These are phyloP conservation scores for Pocillopora damicornis DNA, from an alignment of 64 coral and sea anemone species.

Conservation along the genomic window DNA sequence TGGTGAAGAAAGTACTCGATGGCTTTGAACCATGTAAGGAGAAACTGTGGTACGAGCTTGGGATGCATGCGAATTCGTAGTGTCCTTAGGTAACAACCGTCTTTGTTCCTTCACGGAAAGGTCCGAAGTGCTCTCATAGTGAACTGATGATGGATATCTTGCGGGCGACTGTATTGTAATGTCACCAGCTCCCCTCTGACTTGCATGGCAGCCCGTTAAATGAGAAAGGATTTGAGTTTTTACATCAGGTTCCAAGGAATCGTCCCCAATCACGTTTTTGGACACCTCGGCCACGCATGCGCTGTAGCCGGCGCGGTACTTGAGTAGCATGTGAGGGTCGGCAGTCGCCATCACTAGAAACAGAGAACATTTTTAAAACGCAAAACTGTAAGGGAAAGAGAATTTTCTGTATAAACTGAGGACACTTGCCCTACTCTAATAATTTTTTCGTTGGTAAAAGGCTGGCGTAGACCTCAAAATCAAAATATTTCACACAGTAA, in stretches of 20 bases:
- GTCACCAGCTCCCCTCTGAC: background rate
- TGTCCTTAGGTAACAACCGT: background rate
- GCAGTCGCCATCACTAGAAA: slow-evolving; percentile 14
- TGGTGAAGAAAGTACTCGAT: background rate
- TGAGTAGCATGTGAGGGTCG: slow-evolving; percentile 44
- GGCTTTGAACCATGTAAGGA: background rate
- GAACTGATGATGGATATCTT: background rate
- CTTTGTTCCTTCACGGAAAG: slow-evolving; percentile 7
- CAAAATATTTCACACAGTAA: too few relatives aligned
- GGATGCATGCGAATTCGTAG: background rate
- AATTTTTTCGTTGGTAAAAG: too few relatives aligned
- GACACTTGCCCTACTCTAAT: too few relatives aligned
- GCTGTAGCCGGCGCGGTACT: slow-evolving; percentile 59
- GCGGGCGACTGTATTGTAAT: background rate
- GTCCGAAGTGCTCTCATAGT: background rate
- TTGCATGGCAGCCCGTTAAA: slow-evolving; percentile 36
- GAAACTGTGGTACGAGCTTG: slow-evolving; percentile 1
- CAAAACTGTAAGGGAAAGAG: background rate
- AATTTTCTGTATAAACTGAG: too few relatives aligned
- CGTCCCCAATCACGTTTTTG: slow-evolving; percentile 40
- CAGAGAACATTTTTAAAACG: background rate
- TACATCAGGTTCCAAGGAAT: slow-evolving; percentile 41
- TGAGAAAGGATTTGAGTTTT: slow-evolving; percentile 64
- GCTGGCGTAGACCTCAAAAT: too few relatives aligned
- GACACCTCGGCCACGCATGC: slow-evolving; percentile 61